phyloP scores from a whole-genome alignment of 1,140 invertebrate species.

The Anoplophora glabripennis region DNA sequence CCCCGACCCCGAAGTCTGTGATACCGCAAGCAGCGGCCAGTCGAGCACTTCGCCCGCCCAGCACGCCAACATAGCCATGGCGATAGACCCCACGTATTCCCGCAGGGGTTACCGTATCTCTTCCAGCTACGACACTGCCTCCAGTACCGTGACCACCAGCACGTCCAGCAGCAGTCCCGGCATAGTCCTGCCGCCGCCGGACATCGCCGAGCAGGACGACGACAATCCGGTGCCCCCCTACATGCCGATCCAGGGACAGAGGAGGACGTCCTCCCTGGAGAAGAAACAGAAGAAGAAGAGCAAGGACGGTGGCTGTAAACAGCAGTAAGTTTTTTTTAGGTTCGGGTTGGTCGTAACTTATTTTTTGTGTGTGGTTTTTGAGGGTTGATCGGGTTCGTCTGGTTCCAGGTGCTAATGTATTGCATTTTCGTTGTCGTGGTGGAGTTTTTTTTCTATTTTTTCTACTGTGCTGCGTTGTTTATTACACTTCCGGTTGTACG shows the following conservation, averaged over 20 bases:
- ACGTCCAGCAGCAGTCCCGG: conserved; percentile 45
- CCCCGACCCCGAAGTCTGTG: conserved; percentile 37
- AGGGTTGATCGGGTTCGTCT: not conserved
- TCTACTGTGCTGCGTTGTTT: no score
- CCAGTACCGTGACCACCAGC: conserved; percentile 42
- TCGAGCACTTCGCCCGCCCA: conserved; percentile 27
- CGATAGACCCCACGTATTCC: conserved; percentile 59
- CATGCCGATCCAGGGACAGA: conserved; percentile 76
- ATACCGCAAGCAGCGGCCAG: conserved; percentile 21
- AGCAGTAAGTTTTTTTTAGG: conserved; percentile 37
- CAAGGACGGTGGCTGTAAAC: conserved; percentile 47
- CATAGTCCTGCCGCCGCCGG: conserved; percentile 41
- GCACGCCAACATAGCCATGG: conserved; percentile 57
- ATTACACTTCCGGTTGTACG: no score
- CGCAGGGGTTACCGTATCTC: conserved; percentile 33
- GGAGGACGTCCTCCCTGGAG: conserved; percentile 58
- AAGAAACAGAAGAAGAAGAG: conserved; percentile 52
- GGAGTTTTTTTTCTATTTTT: no score
- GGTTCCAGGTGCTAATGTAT: no score
- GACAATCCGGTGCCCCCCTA: conserved; percentile 63
- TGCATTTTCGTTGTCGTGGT: no score
- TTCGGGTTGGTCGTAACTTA: not conserved
- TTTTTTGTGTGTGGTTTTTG: not conserved
- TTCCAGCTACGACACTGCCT: conserved; percentile 44
- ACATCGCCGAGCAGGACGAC: conserved; percentile 50